Evolutionary conservation across 1,140 invertebrate species (phyloP), one percentile per base, ranked within the genome.

Genomic region (Hylaeus anthracinus): DNA sequence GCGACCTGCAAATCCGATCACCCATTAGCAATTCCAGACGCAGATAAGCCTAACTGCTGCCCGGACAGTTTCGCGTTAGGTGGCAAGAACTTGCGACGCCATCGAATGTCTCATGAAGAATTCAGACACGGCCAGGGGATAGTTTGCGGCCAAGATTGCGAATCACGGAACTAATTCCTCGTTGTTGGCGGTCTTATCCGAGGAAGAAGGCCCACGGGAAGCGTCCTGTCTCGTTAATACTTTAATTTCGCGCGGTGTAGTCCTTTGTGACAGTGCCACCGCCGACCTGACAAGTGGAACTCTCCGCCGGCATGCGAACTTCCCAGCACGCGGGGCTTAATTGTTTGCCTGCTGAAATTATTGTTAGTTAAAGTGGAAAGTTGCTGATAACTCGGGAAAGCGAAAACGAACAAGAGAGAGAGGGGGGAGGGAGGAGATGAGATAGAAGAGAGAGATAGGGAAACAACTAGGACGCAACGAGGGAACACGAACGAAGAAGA

Each of bases 321-420:
- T 90, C 82, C 82, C 63, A 70, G 84, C 41, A 10, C 74, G 73
- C 87, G 65, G 88, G 84, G 87, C 90, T 90, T 90, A 92, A 92
- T 91, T 92, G 90, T 93, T 92, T 92, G 90, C 87, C 84, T 82
- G 84, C 85, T 60, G 88, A 89, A 26, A 92, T 91, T 91, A 88
- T 92, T 92, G 89, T 89, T 88, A 89, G 90, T 90, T 91, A 88
- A 90, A 93, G 90, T 92, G 89, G 86, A 92, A 93, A 92, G 90
- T 93, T 91, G 89, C 86, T 87, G 89, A 91, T 92, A 92, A 92
- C 89, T 89, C 86, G 81, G 71, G 73, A 84, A 79, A 73, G 41
- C n/a, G 51, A 72, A 48, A 60, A 72, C 51, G 69, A 66, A 60
- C 51, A 12, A 37, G 63, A 60, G 5, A 58, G 12, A 67, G 51